Evolutionary conservation across 2,888 invertebrate genomes (phyloP), one percentile per base, ranked within the genome.

Genomic region (Mechanitis messenoides): DNA sequence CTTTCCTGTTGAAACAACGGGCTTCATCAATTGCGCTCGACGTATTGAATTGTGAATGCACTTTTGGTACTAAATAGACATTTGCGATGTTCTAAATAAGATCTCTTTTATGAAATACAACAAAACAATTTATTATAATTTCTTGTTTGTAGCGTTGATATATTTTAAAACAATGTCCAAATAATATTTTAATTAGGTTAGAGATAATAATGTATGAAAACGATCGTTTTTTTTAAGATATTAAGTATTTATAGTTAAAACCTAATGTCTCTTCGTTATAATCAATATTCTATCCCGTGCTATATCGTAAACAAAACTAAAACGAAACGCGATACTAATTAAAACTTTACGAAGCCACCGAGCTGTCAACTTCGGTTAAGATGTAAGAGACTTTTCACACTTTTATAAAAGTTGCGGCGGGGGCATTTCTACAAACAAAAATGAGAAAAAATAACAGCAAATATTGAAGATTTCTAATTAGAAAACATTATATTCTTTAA

Each of bases 251-350:
- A 42, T 20, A 20, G 20, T 9, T 42, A 9, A 42, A 42, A 9
- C 3, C 7, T 42, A 42, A 11, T 42, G 9, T 42, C 7, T 9
- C 9, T 42, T 9, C 3, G 6, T 9, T 42, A 12, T 33, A 56
- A 57, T 54, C 28, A 35, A 33, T 20, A 31, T 28, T 53, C 31
- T 35, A 46, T 38, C 53, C 33, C 28, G 50, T 53, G 55, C 68
- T 64, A 69, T 67, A 69, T 65, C 65, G 56, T n/a, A 57, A 67
- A 66, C 60, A 60, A 63, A 56, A 55, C 57, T 60, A 45, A 62
- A 71, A 72, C 69, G 73, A 73, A 78, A 78, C 63, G 55, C 61
- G 71, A 75, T 72, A 74, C 66, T 75, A 75, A 75, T 78, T 77
- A 77, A 74, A 76, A 78, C 69, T 74, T 77, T 56, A 46, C 54